Evolutionary conservation across 2,797 vertebrate genomes (phyloP).

Genomic region (Amblyopsis hoosieri): DNA sequence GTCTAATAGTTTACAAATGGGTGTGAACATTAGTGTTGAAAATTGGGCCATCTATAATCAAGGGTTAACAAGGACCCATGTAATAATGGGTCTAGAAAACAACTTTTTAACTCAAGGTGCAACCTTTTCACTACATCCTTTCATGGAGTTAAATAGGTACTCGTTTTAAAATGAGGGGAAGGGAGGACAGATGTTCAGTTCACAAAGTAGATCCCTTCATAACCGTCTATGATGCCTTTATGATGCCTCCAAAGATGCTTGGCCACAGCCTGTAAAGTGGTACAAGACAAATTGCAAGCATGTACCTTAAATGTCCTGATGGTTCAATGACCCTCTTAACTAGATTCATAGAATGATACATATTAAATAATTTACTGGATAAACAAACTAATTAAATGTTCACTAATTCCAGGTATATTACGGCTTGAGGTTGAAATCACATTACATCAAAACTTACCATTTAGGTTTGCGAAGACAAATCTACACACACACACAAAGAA

Average conservation of each 20-base stretch:
- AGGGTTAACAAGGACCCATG: conserved; percentile 2
- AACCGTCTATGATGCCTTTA: conserved; percentile 32
- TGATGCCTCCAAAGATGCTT: conserved; percentile 32
- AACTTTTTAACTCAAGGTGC: background rate
- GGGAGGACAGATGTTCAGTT: conserved; percentile 9
- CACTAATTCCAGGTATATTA: too few relatives aligned
- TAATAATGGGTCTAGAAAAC: conserved; percentile 1
- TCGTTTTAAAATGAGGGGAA: background rate
- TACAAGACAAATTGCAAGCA: conserved; percentile 21
- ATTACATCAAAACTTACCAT: background rate
- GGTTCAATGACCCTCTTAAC: background rate
- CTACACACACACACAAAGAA: background rate
- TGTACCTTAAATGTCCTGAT: background rate
- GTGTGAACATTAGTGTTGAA: conserved; percentile 15
- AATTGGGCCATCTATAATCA: conserved; percentile 24
- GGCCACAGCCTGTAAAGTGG: conserved; percentile 55
- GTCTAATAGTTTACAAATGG: conserved; percentile 38
- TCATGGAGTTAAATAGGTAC: background rate
- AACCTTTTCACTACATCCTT: conserved; percentile 49
- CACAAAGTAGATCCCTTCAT: conserved; percentile 30
- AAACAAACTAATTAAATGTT: too few relatives aligned
- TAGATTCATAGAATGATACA: background rate
- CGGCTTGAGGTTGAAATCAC: too few relatives aligned
- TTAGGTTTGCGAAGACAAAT: background rate
- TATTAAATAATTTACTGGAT: too few relatives aligned